phyloP scores from a whole-genome alignment of 2,797 vertebrate species.

The Avahi laniger region DNA sequence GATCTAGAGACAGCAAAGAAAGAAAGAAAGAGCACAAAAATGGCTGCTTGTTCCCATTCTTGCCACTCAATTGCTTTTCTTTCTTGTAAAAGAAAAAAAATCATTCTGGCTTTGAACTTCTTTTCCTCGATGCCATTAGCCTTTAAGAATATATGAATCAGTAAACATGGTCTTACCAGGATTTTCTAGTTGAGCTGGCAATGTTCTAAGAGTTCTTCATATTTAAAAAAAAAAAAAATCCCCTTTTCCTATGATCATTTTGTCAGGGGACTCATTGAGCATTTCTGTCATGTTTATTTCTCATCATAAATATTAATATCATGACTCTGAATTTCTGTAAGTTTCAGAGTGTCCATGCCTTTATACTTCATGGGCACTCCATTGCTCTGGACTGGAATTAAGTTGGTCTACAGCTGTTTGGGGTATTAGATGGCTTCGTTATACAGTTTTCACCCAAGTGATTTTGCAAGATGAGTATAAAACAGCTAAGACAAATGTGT shows the following conservation, averaged over 20 bases:
- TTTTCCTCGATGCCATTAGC: background rate
- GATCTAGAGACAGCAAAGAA: background rate
- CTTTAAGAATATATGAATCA: background rate
- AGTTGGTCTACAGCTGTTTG: background rate
- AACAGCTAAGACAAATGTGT: background rate
- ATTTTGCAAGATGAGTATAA: background rate
- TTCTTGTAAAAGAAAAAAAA: background rate
- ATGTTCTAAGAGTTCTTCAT: background rate
- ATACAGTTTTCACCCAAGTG: background rate
- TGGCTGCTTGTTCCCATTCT: background rate
- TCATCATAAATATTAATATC: background rate
- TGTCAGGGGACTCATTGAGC: background rate
- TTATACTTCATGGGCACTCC: background rate
- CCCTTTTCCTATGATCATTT: background rate
- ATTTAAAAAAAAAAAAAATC: background rate
- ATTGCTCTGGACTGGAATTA: background rate
- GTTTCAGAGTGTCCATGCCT: background rate
- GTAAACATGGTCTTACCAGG: background rate
- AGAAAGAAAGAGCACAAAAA: background rate
- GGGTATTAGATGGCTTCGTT: background rate
- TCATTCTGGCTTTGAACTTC: background rate
- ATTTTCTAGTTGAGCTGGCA: slow-evolving; percentile 6
- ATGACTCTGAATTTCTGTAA: background rate
- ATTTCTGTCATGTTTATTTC: slow-evolving; percentile 21
- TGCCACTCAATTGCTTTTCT: background rate